Evolutionary conservation across 2,888 invertebrate genomes (phyloP).

Genomic region (Didymodactylos carnosus): DNA sequence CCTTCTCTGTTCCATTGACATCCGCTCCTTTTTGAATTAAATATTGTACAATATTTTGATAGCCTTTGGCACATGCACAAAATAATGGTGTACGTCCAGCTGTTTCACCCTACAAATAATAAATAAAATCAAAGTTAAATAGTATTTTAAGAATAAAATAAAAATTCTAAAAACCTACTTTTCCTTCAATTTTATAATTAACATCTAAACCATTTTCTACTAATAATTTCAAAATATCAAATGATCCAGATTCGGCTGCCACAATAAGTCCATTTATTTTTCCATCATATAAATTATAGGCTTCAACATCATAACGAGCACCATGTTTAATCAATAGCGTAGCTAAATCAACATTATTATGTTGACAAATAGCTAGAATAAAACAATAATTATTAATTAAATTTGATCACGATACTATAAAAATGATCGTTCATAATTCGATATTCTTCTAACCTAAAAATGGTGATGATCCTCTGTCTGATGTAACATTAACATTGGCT

Average conservation of each 20-base stretch:
- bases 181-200: constrained; percentile 15
- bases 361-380: not conserved
- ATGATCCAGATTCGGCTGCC: constrained; percentile 14
- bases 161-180: not conserved
- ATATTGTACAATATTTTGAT: constrained; percentile 15
- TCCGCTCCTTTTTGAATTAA: constrained; percentile 13
- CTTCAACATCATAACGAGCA: constrained; percentile 5
- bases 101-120: constrained; percentile 3
- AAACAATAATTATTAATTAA: too few relatives aligned
- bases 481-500: constrained; percentile 11
- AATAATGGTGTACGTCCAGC: constrained; percentile 14
- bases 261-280: constrained; percentile 15
- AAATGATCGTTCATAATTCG: too few relatives aligned
- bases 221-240: constrained; percentile 11
- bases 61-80: constrained; percentile 15
- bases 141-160: not conserved
- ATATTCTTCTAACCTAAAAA: too few relatives aligned
- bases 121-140: not conserved
- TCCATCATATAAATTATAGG: constrained; percentile 13
- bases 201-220: constrained; percentile 13
- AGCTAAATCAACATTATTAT: constrained; percentile 5
- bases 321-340: constrained; percentile 3
- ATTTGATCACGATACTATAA: too few relatives aligned
- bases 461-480: constrained; percentile 14
- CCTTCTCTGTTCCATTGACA: constrained; percentile 15